Base-by-base conservation (phyloP, 1,140 invertebrate genomes). In the Euura lappo region DNA sequence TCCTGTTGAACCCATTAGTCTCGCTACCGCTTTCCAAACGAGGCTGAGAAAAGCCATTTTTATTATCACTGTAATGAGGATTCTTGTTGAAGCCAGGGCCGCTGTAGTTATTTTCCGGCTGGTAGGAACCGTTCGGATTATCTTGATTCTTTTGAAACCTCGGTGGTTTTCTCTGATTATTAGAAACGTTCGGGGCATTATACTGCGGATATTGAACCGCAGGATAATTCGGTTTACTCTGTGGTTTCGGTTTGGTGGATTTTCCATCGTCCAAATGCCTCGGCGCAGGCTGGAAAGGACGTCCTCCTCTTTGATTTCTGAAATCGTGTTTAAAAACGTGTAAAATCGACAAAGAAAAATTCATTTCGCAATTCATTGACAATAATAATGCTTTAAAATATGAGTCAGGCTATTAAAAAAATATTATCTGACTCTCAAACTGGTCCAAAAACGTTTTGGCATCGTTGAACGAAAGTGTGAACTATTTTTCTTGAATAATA, bases 61-160 rank as follows among this genome's bases (percentile, higher is more conserved):
- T 77, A 68, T 74, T 76, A 60, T 85, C 76, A 71, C 77, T 79
- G 46, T 13, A 69, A 10, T 73, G 68, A 43, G 68, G 70, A 45
- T 75, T 73, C 75, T 81, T 78, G 13, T 79, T 73, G 71, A 79
- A 71, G 69, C 72, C 46, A 28, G 28, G 28, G 8, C 45, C 67
- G 51, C 77, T 79, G 47, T 69, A 73, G 11, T 64, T 68, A 68
- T 75, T 71, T 42, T 82, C 76, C 60, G 80, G 77, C 69, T 83
- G 80, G 75, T 79, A 71, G 60, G 78, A 75, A 76, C 72, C 80
- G 8, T 83, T 75, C 66, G 44, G 47, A 45, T 84, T 76, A 46
- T 82, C 80, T 60, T 84, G 84, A 75, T 83, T 81, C 71, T 80
- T 79, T 76, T 88, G 87, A 71, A 88, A 88, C 71, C 86, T 76